These are phyloP conservation scores for Teleogryllus occipitalis DNA, from an alignment of 1,140 invertebrate genomes.

Conservation along the genomic window DNA sequence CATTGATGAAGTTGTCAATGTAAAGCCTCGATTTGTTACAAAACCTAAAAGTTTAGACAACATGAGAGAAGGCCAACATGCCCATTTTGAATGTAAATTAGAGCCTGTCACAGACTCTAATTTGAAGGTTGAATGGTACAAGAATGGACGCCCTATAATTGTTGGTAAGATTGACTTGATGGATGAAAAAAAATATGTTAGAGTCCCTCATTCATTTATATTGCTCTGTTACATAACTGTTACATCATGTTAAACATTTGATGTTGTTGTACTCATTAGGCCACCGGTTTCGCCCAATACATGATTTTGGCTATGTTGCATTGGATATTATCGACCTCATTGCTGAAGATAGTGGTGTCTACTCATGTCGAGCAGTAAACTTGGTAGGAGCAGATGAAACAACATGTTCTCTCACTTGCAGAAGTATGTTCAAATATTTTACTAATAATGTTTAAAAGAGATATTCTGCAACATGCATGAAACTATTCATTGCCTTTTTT, in stretches of 20 bases:
- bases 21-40: slow-evolving; percentile 75
- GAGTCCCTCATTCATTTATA: too few species aligned
- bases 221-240: too few species aligned
- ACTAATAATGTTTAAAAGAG: slow-evolving; percentile 3
- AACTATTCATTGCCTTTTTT: background rate
- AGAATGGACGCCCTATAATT: slow-evolving; percentile 79
- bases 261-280: slow-evolving; percentile 38
- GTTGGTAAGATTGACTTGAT: slow-evolving; percentile 45
- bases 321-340: slow-evolving; percentile 85
- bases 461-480: background rate
- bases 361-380: slow-evolving; percentile 89
- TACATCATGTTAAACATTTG: too few species aligned
- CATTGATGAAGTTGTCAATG: slow-evolving; percentile 72
- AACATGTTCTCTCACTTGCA: slow-evolving; percentile 58
- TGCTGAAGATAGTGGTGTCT: slow-evolving; percentile 87
- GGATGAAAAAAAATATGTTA: background rate
- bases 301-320: slow-evolving; percentile 92
- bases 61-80: slow-evolving; percentile 82
- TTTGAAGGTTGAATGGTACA: slow-evolving; percentile 88
- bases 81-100: slow-evolving; percentile 95
- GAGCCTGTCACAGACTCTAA: slow-evolving; percentile 94
- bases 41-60: slow-evolving; percentile 77
- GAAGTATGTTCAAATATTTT: slow-evolving; percentile 38
- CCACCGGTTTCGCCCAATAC: slow-evolving; percentile 85
- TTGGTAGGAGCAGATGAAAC: slow-evolving; percentile 80